Base-by-base conservation (phyloP, 2,888 invertebrate species). In the Apamea epomidion region DNA sequence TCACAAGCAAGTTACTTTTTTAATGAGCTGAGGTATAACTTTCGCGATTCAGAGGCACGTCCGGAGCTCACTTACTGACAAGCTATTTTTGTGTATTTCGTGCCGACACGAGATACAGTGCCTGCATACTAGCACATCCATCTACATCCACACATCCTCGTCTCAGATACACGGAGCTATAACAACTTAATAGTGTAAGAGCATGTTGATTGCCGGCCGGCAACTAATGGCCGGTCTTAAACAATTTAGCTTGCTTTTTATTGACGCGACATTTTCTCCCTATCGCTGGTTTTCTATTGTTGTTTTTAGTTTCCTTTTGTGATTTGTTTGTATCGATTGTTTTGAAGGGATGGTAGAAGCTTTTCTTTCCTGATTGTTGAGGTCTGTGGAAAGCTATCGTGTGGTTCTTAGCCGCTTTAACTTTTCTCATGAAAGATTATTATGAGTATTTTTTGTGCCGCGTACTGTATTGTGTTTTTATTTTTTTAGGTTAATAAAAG, bases 141-240 rank as follows among this genome's bases (percentile, higher is more conserved):
- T 21, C 65, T 16, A 12, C 21, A 58, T 73, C 80, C 67, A 2
- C 51, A 74, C 74, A 77, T 81, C 51, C 29, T 32, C 18, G 69
- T 80, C 62, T 58, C 68, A 90, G 89, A 91, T 93, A 92, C 92
- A 91, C 92, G 89, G 84, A 91, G 92, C 94, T 93, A 94, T 95
- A 95, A 95, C 95, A 95, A 94, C 93, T 94, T 95, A 95, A 96
- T 95, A 96, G 95, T 94, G 93, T 93, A 95, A 94, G 93, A 95
- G 95, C 94, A 92, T 90, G 94, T 92, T 94, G 94, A 94, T 94
- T 93, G 95, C 91, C 93, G 93, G 92, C 91, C 91, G 90, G 87
- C 92, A 91, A 91, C 94, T 95, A 96, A 95, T 95, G 95, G 94
- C 88, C 62, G 89, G 91, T 93, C 94, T 92, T 95, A 93, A 95